Base-by-base conservation (phyloP, 2,888 invertebrate genomes). In the Pterostichus madidus region DNA sequence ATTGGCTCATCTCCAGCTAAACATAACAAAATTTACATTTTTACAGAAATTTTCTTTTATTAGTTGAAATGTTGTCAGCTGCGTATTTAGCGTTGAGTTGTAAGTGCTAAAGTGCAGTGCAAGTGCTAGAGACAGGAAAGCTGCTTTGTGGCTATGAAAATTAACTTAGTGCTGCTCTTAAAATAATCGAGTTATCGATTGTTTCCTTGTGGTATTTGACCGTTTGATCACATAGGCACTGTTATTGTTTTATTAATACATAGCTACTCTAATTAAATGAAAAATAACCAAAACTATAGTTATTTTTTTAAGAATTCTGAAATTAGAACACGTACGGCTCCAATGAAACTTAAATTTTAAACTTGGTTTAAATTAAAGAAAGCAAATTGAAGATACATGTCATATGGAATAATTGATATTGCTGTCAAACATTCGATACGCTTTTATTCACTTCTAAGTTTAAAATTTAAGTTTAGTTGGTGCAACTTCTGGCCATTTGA, bases 111-210 rank as follows among this genome's bases (percentile, higher is more conserved):
- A 59, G 59, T 59, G 59, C 59, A 59, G 59, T 24, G 59, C 59
- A 39, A 39, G 8, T 39, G 39, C 39, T 3, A 39, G 3, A 39
- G 7, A 39, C 5, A 59, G 31, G 15, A 8, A n/a, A 39, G 6
- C 7, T 39, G 39, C 64, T 64, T 64, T 35, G 64, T 13, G 64
- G 64, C 13, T 1, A 10, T n/a, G 49, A 35, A 64, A 64, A 64
- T 64, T 64, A 64, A 64, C 64, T 64, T 64, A 64, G 32, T 35
- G 49, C 11, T 49, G 64, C 64, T 64, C 64, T 64, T 64, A 10
- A n/a, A 35, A 35, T 35, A 64, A 64, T 64, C n/a, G 35, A 35
- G 64, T 64, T 64, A 49, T 49, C 13, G n/a, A 49, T 6, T 49
- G 49, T 49, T 49, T 49, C 49, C 49, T 49, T 49, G 49, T 11